Percentiles rank a stretch among this genome's conserved stretches.
These are phyloP conservation scores for Drosophila histrio DNA, from an alignment of 2,888 invertebrate genomes.

Conservation along the genomic window DNA sequence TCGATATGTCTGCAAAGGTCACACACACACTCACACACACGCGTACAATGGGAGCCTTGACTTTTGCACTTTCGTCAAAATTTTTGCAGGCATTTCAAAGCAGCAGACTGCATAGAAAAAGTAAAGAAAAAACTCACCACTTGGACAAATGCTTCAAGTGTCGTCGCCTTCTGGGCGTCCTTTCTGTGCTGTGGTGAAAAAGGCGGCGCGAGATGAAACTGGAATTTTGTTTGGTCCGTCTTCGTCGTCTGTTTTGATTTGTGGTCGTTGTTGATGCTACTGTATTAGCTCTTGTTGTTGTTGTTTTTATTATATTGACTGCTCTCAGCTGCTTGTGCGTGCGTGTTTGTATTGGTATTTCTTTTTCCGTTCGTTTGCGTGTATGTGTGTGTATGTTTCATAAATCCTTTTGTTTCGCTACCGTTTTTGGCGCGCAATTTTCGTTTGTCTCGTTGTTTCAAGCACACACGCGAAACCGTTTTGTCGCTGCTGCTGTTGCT, in stretches of 20 bases:
- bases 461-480: conserved; percentile 57
- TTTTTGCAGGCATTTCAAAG: conserved; percentile 37
- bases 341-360: conserved; percentile 48
- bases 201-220: conserved; percentile 49
- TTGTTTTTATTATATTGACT: conserved; percentile 24
- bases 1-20: conserved; percentile 67
- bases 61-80: conserved; percentile 75
- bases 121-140: conserved; percentile 61
- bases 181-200: conserved; percentile 44
- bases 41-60: conserved; percentile 60
- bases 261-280: conserved; percentile 24
- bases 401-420: conserved; percentile 70
- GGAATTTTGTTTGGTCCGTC: conserved; percentile 58
- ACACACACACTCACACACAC: conserved; percentile 22
- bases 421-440: conserved; percentile 72
- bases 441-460: conserved; percentile 36
- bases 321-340: conserved; percentile 60
- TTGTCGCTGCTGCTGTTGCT: conserved; percentile 33
- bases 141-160: conserved; percentile 52
- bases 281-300: conserved; percentile 18
- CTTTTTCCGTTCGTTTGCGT: background rate
- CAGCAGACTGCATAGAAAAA: conserved; percentile 23
- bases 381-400: conserved; percentile 42
- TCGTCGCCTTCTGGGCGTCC: conserved; percentile 57
- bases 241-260: conserved; percentile 66